Conservation (phyloP, 2,797 vertebrate genomes). For the Mormyrus proboscirostris region DNA sequence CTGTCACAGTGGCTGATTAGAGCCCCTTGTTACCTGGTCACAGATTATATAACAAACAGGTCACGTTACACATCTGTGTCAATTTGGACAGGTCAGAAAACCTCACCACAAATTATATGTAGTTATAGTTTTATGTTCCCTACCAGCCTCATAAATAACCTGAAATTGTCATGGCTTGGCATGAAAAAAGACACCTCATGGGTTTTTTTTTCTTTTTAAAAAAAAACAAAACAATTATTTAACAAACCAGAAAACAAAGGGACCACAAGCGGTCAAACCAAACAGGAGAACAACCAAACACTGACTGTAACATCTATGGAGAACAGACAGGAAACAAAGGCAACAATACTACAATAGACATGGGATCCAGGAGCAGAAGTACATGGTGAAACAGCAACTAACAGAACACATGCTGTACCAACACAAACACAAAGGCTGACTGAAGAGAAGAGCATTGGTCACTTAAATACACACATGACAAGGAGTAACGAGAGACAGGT, state of each 20-base stretch:
- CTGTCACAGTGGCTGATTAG: constrained; percentile 17
- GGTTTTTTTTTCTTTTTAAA: no score
- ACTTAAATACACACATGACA: neutral
- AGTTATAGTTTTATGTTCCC: neutral
- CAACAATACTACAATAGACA: neutral
- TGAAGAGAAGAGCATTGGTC: neutral
- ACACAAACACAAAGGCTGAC: neutral
- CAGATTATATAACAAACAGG: constrained; percentile 20
- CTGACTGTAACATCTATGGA: neutral
- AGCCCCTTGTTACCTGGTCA: neutral
- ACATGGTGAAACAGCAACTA: neutral
- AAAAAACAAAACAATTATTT: neutral
- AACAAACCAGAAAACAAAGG: neutral
- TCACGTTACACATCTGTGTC: constrained; percentile 9
- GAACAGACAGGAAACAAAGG: neutral
- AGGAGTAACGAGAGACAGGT: neutral
- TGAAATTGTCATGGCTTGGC: neutral
- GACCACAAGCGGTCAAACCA: neutral
- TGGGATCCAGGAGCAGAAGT: neutral
- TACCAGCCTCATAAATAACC: neutral
- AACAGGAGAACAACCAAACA: neutral
- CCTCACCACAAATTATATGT: neutral
- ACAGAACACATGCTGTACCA: neutral
- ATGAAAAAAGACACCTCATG: neutral
- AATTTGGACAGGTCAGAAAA: neutral